Conservation (phyloP, 2,888 invertebrate genomes). For the Colostygia pectinataria region DNA sequence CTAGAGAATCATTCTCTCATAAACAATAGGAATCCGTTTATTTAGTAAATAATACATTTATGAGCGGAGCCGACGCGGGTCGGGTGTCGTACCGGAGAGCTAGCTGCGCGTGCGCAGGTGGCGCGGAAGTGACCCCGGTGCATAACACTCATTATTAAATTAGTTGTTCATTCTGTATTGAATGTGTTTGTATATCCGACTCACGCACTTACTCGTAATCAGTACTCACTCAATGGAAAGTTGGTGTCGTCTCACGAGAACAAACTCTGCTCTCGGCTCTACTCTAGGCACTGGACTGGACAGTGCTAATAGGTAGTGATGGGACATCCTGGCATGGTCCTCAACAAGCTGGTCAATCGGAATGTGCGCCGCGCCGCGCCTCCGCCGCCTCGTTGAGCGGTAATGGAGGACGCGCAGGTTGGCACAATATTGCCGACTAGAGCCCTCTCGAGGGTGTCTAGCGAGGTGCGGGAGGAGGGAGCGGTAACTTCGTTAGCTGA, state of each 20-base stretch:
- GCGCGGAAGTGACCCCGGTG: constrained; percentile 2
- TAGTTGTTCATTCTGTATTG: too few species aligned
- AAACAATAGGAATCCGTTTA: constrained; percentile 6
- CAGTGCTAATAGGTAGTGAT: too few species aligned
- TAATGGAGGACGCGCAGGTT: constrained; percentile 28
- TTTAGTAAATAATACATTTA: constrained; percentile 7
- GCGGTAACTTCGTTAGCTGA: constrained; percentile 70
- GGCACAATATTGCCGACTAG: constrained; percentile 37
- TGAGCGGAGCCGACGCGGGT: constrained; percentile 11
- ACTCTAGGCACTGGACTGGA: too few species aligned
- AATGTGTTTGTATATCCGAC: too few species aligned
- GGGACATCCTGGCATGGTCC: too few species aligned
- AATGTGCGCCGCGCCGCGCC: background rate
- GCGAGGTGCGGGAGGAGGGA: constrained; percentile 30
- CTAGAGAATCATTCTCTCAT: background rate
- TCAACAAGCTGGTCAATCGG: constrained; percentile 7
- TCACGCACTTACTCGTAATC: too few species aligned
- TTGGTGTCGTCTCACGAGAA: too few species aligned
- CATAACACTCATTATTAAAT: too few species aligned
- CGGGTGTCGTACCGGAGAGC: background rate
- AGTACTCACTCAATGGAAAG: too few species aligned
- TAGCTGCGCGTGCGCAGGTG: constrained; percentile 6
- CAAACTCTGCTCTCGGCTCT: too few species aligned
- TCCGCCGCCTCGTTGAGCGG: constrained; percentile 8
- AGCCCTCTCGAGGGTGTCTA: background rate